Evolutionary conservation across 1,140 invertebrate species (phyloP).

Genomic region (Thaumetopoea pityocampa): DNA sequence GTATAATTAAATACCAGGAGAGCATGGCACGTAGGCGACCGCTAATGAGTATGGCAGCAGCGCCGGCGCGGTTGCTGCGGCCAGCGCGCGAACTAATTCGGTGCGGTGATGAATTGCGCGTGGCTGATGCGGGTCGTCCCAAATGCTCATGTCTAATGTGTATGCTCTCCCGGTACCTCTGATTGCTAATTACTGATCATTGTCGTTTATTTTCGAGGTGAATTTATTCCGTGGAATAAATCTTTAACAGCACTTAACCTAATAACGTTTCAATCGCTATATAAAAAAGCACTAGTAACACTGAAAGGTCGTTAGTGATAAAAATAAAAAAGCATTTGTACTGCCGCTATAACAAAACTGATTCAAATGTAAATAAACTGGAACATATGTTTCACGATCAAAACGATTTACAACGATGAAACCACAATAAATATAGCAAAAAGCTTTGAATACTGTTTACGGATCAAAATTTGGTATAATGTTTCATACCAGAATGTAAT

Average conservation of each 20-base stretch:
- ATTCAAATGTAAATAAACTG: slow-evolving; percentile 10
- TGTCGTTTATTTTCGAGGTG: slow-evolving; percentile 9
- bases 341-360: slow-evolving; percentile 11
- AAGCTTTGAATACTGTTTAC: slow-evolving; percentile 17
- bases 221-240: too few relatives aligned
- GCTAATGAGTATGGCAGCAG: slow-evolving; percentile 69
- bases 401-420: slow-evolving; percentile 12
- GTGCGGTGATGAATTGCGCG: slow-evolving; percentile 54
- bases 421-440: slow-evolving; percentile 18
- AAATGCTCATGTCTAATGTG: slow-evolving; percentile 15
- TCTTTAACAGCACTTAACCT: too few relatives aligned
- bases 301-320: too few relatives aligned
- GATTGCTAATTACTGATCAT: slow-evolving; percentile 17
- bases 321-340: slow-evolving; percentile 4
- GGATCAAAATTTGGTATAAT: too few relatives aligned
- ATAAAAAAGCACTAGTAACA: too few relatives aligned
- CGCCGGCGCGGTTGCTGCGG: slow-evolving; percentile 53
- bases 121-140: slow-evolving; percentile 13
- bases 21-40: slow-evolving; percentile 39
- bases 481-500: too few relatives aligned
- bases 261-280: too few relatives aligned
- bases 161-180: slow-evolving; percentile 34
- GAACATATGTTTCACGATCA: slow-evolving; percentile 11
- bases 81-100: slow-evolving; percentile 61
- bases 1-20: slow-evolving; percentile 37